phyloP scores from a whole-genome alignment of 2,113 vertebrate species.

The Holacanthus passer region DNA sequence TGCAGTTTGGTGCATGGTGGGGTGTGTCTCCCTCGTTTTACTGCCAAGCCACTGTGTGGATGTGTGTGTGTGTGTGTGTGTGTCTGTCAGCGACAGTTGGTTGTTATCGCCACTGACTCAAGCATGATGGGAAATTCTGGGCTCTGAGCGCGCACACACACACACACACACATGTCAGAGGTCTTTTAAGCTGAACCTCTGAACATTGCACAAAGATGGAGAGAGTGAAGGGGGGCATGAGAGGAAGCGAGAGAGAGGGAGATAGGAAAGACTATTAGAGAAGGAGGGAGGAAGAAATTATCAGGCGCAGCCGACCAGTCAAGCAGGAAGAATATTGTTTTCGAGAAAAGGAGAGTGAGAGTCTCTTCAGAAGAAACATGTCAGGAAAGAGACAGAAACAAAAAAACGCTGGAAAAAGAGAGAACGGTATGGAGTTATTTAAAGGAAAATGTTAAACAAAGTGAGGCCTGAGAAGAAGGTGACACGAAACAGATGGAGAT shows the following conservation, averaged over 20 bases:
- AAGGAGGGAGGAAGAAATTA: not conserved
- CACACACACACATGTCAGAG: conserved; percentile 14
- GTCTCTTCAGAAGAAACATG: conserved; percentile 12
- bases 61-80: not conserved
- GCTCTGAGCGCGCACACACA: not conserved
- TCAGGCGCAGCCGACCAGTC: not conserved
- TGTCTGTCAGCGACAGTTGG: conserved; percentile 27
- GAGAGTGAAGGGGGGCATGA: not conserved
- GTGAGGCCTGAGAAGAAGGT: conserved; percentile 11
- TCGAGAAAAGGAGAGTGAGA: not conserved
- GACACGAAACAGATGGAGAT: conserved; percentile 58
- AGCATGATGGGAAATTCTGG: conserved; percentile 50
- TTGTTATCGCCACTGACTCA: conserved; percentile 43
- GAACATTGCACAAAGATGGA: conserved; percentile 35
- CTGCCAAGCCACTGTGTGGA: conserved; percentile 38
- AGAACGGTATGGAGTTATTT: conserved; percentile 8
- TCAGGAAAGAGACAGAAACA: conserved; percentile 16
- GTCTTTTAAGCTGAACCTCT: conserved; percentile 2
- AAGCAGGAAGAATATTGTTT: conserved; percentile 14
- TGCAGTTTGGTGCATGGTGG: not conserved
- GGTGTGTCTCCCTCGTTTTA: conserved; percentile 36
- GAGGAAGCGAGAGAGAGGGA: not conserved
- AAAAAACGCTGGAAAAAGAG: not conserved
- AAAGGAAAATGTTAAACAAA: conserved; percentile 61
- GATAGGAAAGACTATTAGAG: conserved; percentile 18